These are phyloP conservation scores for Oncorhynchus keta DNA, from an alignment of 2,113 vertebrate genomes.

Conservation along the genomic window DNA sequence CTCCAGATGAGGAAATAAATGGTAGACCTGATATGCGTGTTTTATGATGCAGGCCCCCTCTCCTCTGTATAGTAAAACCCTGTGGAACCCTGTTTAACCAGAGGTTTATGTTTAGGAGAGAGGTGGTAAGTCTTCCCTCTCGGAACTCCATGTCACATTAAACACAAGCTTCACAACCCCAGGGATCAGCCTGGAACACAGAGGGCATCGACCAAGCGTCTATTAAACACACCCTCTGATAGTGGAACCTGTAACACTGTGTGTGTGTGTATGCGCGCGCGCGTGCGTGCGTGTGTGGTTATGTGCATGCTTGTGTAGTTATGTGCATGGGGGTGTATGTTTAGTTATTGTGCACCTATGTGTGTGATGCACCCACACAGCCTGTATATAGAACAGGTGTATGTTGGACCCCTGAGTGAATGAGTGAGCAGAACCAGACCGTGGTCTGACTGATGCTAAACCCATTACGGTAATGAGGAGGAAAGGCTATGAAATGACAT, in stretches of 20 bases:
- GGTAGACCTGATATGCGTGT: background rate
- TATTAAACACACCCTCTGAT: constrained; percentile 12
- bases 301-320: constrained; percentile 3
- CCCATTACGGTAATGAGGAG: constrained; percentile 43
- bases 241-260: background rate
- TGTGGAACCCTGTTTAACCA: background rate
- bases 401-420: background rate
- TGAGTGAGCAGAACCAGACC: background rate
- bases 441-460: constrained; percentile 38
- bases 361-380: background rate
- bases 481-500: constrained; percentile 6
- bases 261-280: too few relatives aligned
- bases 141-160: background rate
- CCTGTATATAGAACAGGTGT: constrained; percentile 34
- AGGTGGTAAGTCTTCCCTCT: background rate
- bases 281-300: background rate
- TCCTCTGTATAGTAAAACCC: background rate
- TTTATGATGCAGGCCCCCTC: background rate
- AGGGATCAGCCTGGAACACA: background rate
- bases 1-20: background rate
- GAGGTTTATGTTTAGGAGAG: background rate
- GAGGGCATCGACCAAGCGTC: background rate
- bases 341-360: background rate
- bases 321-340: background rate
- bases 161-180: background rate